Conservation (phyloP, 2,113 vertebrate genomes). For the Vulpes ferrilata region DNA sequence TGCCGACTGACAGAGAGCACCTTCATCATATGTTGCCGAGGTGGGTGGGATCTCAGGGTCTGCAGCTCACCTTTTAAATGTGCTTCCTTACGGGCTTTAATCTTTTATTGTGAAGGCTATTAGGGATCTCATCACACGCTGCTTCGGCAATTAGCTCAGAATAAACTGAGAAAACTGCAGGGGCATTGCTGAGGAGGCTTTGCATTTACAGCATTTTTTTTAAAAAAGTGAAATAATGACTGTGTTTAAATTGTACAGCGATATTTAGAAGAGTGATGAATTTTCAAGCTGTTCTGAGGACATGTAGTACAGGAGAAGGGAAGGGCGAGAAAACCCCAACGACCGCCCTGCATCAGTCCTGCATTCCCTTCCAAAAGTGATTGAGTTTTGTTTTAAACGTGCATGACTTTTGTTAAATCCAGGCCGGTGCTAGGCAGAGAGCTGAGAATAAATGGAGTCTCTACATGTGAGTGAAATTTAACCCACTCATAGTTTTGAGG, state of each 20-base stretch:
- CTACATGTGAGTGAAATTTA: constrained; percentile 81
- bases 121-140: constrained; percentile 43
- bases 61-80: constrained; percentile 41
- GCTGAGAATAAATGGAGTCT: constrained; percentile 75
- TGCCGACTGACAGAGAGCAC: neutral
- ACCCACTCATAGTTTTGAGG: constrained; percentile 75
- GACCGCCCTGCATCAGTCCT: constrained; percentile 27
- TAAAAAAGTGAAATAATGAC: constrained; percentile 59
- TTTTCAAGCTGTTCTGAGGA: constrained; percentile 77
- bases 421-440: constrained; percentile 55
- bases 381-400: constrained; percentile 81
- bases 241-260: constrained; percentile 65
- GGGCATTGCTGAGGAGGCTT: neutral
- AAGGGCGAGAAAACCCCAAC: fast-evolving
- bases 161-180: constrained; percentile 44
- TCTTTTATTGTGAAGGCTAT: neutral
- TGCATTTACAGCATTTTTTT: constrained; percentile 56
- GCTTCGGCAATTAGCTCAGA: constrained; percentile 56
- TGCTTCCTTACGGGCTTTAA: neutral
- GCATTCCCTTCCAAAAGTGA: constrained; percentile 74
- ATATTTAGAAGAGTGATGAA: constrained; percentile 74
- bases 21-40: neutral
- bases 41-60: neutral
- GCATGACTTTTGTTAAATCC: constrained; percentile 51
- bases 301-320: neutral